These are phyloP conservation scores for Aurelia aurita DNA, from an alignment of 30 jellyfish, hydroid and myxozoan species.

Conservation along the genomic window DNA sequence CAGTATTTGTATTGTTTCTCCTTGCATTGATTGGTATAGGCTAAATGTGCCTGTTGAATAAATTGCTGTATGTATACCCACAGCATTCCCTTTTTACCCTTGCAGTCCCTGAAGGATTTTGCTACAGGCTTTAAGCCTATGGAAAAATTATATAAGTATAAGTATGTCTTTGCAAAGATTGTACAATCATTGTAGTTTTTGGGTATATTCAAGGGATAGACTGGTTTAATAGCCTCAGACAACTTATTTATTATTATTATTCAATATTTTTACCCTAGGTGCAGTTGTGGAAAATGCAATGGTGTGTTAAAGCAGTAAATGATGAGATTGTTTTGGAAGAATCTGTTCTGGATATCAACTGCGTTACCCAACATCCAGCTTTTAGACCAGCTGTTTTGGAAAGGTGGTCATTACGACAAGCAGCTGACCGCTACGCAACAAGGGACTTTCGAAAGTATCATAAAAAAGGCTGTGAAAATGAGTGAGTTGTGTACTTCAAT, in stretches of 20 bases:
- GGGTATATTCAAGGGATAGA: neutral
- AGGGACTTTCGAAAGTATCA: slow-evolving; percentile 5
- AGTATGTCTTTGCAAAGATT: too few relatives aligned
- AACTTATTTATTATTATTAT: neutral
- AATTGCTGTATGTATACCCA: too few relatives aligned
- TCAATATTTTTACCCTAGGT: neutral
- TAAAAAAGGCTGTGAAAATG: slow-evolving; percentile 1
- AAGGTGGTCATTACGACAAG: slow-evolving; percentile 17
- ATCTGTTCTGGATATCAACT: slow-evolving; percentile 4
- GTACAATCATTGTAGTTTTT: neutral
- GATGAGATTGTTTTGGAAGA: slow-evolving; percentile 8
- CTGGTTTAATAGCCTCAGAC: slow-evolving; percentile 2
- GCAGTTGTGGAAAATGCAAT: neutral
- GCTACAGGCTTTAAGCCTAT: too few relatives aligned
- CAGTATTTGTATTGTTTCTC: too few relatives aligned
- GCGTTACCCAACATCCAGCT: slow-evolving; percentile 6
- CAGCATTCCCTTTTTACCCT: too few relatives aligned
- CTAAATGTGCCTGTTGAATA: too few relatives aligned
- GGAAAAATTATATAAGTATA: too few relatives aligned
- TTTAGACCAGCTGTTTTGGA: slow-evolving; percentile 14
- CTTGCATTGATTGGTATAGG: too few relatives aligned
- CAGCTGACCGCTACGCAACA: slow-evolving; percentile 9
- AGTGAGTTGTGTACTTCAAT: too few relatives aligned
- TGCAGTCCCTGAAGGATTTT: too few relatives aligned
- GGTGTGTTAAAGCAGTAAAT: neutral